Evolutionary conservation across 2,113 vertebrate genomes (phyloP).

Genomic region (Stomatorhinus ivindoensis): DNA sequence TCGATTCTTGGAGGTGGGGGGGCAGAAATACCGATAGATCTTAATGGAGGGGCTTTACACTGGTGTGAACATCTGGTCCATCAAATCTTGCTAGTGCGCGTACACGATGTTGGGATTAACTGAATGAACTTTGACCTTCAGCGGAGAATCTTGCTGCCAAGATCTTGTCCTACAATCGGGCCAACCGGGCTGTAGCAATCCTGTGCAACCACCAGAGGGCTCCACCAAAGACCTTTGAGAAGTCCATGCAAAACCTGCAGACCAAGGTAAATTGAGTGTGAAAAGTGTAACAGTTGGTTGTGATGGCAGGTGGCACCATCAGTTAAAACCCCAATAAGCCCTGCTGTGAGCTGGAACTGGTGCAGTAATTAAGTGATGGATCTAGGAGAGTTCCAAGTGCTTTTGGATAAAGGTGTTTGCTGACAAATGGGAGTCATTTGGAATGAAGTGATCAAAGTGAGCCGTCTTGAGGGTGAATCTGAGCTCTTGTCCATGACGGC

Average conservation of each 20-base stretch:
- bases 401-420: not conserved
- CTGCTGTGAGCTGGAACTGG: not conserved
- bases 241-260: constrained; percentile 97
- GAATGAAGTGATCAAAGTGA: not conserved
- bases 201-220: constrained; percentile 98
- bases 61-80: not conserved
- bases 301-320: not conserved
- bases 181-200: constrained; percentile 95
- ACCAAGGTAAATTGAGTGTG: constrained; percentile 64
- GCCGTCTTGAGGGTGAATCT: not conserved
- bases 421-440: not conserved
- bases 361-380: not conserved
- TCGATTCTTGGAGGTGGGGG: not conserved
- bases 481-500: not conserved
- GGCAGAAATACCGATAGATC: not conserved
- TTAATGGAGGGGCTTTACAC: not conserved
- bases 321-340: not conserved
- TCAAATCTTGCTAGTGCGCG: not conserved
- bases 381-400: not conserved
- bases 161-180: constrained; percentile 95
- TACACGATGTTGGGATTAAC: not conserved
- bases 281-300: not conserved
- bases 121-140: constrained; percentile 38
- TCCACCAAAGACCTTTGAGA: constrained; percentile 95
- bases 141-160: constrained; percentile 89